These are phyloP conservation scores for Plumapathes pennacea DNA, from an alignment of 92 coral and sea anemone genomes.

Conservation along the genomic window DNA sequence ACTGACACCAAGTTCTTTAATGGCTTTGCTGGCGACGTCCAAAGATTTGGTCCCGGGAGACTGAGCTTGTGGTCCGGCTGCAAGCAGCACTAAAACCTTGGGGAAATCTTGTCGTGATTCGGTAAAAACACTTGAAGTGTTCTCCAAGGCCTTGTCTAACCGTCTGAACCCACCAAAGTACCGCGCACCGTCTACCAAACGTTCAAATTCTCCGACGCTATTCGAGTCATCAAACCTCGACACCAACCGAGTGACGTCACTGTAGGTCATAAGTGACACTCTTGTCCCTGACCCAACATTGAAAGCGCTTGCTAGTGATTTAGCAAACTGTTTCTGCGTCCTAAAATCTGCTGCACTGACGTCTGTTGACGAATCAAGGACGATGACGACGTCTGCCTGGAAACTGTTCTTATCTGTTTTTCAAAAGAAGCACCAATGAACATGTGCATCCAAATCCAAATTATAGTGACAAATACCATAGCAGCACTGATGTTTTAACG, in stretches of 20 bases:
- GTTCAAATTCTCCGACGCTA: slow-evolving; percentile 35
- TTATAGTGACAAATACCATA: too few relatives aligned
- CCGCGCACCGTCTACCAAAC: slow-evolving; percentile 48
- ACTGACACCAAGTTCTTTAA: slow-evolving; percentile 59
- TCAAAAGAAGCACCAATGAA: too few relatives aligned
- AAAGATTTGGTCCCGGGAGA: slow-evolving; percentile 50
- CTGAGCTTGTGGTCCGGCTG: slow-evolving; percentile 61
- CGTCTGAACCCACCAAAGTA: slow-evolving; percentile 55
- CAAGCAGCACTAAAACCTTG: slow-evolving; percentile 61
- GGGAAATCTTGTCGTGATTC: slow-evolving; percentile 59
- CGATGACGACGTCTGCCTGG: slow-evolving; percentile 47
- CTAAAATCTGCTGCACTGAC: slow-evolving; percentile 20
- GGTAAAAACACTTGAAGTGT: slow-evolving; percentile 40
- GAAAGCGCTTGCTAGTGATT: slow-evolving; percentile 49
- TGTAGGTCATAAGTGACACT: slow-evolving; percentile 58
- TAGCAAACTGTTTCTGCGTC: slow-evolving; percentile 61
- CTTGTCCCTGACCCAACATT: slow-evolving; percentile 51
- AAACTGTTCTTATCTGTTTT: too few relatives aligned
- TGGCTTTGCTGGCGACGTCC: slow-evolving; percentile 51
- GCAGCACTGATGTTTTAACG: too few relatives aligned
- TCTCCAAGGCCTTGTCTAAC: slow-evolving; percentile 66
- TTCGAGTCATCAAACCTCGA: slow-evolving; percentile 44
- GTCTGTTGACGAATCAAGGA: slow-evolving; percentile 55
- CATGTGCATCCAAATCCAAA: too few relatives aligned
- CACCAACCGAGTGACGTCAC: slow-evolving; percentile 33